Base-by-base conservation (phyloP, 2,113 vertebrate species). In the Colistium nudipinnis region DNA sequence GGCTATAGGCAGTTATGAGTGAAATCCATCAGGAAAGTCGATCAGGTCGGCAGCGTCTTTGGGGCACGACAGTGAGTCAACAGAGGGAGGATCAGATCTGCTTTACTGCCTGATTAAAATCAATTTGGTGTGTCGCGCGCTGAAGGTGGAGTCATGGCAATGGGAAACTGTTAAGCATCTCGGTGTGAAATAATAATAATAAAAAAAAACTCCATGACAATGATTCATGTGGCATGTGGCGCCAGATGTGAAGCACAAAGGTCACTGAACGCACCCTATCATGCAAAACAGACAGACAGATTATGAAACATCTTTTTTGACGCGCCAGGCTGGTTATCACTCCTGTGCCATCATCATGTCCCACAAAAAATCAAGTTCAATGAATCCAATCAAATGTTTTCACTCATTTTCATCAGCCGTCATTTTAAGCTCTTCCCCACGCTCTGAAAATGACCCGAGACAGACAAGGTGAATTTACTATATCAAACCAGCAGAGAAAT, bases 51-150 rank as follows among this genome's bases (percentile, higher is more conserved):
- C 43, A 12, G 73, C 76, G 83, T 78, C 85, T 82, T 76, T 33
- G 81, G 84, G 85, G 84, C 84, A 76, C 81, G 83, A 87, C 86
- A 88, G 83, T 76, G 78, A 88, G 82, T 88, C 76, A 87, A 84
- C 80, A 81, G 64, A 70, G 70, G 72, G 78, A 85, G 84, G 76
- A 85, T 86, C 76, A 41, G 67, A 84, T 86, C 80, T 76, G 20
- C 66, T 85, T 86, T 81, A 78, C 65, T 70, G 80, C 80, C 85
- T 86, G 82, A 89, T 90, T 88, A 85, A 87, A 88, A 91, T 90
- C 88, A 82, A 89, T 91, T 86, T 89, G 70, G 60, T 87, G 70
- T 83, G 81, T 82, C 78, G 56, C 30, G 65, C 55, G 73, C 61
- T 80, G 66, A 77, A 72, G 80, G 83, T 82, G 74, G 56, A 78